phyloP scores from a whole-genome alignment of 2,797 vertebrate genomes.

The Hemibagrus guttatus region DNA sequence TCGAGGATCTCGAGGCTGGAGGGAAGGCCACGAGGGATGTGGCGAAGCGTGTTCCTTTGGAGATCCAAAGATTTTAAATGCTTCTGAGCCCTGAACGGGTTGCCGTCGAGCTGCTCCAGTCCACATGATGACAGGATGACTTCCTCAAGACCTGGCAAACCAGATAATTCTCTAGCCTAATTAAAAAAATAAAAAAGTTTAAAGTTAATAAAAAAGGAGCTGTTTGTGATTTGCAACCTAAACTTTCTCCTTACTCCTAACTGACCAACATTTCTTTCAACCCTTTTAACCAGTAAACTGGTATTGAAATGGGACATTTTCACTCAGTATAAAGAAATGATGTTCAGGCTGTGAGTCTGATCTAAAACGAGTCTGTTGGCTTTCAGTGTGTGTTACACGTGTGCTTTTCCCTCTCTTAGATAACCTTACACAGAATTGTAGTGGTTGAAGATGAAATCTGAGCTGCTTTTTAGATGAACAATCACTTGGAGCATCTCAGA shows the following conservation, averaged over 20 bases:
- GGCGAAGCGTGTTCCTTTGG: constrained; percentile 78
- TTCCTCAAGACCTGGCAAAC: constrained; percentile 74
- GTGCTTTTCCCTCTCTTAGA: no score
- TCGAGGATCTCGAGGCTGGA: constrained; percentile 74
- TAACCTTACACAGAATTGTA: no score
- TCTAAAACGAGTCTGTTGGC: no score
- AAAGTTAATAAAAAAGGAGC: no score
- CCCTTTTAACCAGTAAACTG: no score
- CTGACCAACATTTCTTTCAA: neutral
- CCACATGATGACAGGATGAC: constrained; percentile 76
- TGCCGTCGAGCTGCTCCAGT: constrained; percentile 74
- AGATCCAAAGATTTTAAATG: constrained; percentile 51
- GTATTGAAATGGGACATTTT: no score
- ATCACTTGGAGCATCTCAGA: no score
- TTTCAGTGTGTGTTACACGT: no score
- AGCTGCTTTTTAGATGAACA: no score
- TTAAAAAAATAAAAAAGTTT: neutral
- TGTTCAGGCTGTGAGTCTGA: no score
- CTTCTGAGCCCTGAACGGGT: constrained; percentile 32
- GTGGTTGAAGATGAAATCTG: no score
- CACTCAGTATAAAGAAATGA: no score
- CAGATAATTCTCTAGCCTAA: constrained; percentile 54
- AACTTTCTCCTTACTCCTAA: neutral
- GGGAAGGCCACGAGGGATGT: constrained; percentile 72
- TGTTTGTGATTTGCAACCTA: neutral